Percentiles rank a stretch among this genome's conserved stretches.
Evolutionary conservation across 1,140 invertebrate genomes (phyloP).

Genomic region (Hylyphantes graminicola): DNA sequence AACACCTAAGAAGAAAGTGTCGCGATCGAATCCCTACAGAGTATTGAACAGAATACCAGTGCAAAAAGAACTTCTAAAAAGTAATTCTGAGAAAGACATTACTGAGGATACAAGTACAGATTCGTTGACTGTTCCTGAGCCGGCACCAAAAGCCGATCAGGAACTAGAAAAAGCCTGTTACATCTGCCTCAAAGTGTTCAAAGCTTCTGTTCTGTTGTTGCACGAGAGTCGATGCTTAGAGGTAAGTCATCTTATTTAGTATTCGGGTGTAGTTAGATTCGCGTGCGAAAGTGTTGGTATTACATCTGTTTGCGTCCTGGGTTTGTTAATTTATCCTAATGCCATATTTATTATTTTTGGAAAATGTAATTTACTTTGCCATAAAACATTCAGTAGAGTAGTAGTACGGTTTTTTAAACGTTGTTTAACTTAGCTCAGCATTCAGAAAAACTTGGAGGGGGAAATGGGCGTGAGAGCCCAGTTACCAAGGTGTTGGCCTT

Average conservation of each 20-base stretch:
- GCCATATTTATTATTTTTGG: neutral
- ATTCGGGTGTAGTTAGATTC: neutral
- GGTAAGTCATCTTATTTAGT: conserved; percentile 33
- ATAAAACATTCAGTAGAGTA: too few species aligned
- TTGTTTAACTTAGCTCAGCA: too few species aligned
- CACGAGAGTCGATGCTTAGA: conserved; percentile 69
- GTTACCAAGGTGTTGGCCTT: too few species aligned
- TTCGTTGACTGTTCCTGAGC: neutral
- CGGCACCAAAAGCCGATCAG: neutral
- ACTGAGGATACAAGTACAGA: neutral
- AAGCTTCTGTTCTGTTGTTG: conserved; percentile 64
- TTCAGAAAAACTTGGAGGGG: too few species aligned
- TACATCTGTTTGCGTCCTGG: neutral
- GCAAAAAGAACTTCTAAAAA: too few species aligned
- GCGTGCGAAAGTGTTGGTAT: neutral
- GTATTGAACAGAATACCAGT: too few species aligned
- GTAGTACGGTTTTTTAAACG: too few species aligned
- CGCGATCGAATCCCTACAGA: too few species aligned
- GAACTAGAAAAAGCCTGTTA: conserved; percentile 66
- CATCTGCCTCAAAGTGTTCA: conserved; percentile 69
- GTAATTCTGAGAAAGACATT: neutral
- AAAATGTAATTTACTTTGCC: neutral
- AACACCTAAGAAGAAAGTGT: neutral
- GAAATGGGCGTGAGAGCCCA: too few species aligned
- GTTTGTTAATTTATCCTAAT: too few species aligned